Conservation (phyloP, 2,888 invertebrate species). For the Plebejus argus region DNA sequence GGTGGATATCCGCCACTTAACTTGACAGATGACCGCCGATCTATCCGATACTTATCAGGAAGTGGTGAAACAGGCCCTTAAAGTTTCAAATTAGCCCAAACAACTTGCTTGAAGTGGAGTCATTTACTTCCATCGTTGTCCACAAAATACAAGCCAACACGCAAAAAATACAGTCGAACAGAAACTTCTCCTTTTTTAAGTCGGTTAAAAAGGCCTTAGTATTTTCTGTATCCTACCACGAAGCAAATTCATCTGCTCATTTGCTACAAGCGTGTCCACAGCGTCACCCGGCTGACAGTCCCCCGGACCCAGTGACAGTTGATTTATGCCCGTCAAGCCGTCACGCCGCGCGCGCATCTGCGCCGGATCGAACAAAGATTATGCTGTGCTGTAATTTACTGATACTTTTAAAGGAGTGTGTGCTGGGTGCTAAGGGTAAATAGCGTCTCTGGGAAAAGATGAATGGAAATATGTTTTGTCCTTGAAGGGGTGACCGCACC, state of each 20-base stretch:
- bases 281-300: constrained; percentile 59
- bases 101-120: too few species aligned
- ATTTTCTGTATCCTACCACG: background rate
- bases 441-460: background rate
- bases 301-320: constrained; percentile 75
- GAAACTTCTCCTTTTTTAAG: too few species aligned
- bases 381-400: constrained; percentile 38
- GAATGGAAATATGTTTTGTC: background rate
- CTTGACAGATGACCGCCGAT: too few species aligned
- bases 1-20: too few species aligned
- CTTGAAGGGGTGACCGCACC: background rate
- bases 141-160: too few species aligned
- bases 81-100: too few species aligned
- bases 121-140: too few species aligned
- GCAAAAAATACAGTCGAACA: too few species aligned
- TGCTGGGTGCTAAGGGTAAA: background rate
- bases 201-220: too few species aligned
- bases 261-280: constrained; percentile 52
- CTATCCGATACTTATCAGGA: too few species aligned
- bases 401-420: background rate
- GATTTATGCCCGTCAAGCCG: constrained; percentile 80
- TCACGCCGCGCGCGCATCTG: constrained; percentile 75
- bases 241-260: background rate
- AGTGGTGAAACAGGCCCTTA: too few species aligned
- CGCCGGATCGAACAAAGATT: constrained; percentile 55